Conservation (phyloP, 2,113 vertebrate species). For the Dissostichus mawsoni region DNA sequence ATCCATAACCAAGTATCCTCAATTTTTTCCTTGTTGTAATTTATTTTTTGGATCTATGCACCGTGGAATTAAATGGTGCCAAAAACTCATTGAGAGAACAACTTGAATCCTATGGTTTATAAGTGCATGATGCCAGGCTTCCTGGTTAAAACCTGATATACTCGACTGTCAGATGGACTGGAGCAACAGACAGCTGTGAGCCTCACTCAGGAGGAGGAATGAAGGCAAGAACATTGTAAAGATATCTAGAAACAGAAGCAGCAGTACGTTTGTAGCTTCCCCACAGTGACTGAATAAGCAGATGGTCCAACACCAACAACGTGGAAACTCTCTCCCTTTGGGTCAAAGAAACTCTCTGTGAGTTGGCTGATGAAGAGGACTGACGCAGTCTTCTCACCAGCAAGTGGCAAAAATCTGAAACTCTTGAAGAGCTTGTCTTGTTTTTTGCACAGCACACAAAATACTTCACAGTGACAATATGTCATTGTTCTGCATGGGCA, state of each 20-base stretch:
- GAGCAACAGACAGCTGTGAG: constrained; percentile 1
- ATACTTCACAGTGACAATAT: neutral
- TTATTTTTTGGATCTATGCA: neutral
- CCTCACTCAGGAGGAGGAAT: neutral
- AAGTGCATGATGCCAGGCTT: neutral
- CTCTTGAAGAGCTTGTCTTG: constrained; percentile 8
- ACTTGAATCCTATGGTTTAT: constrained; percentile 15
- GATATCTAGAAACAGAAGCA: constrained; percentile 9
- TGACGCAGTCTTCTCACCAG: constrained; percentile 5
- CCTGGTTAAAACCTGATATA: constrained; percentile 14
- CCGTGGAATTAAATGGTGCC: neutral
- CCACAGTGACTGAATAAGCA: neutral
- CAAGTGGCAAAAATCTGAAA: constrained; percentile 9
- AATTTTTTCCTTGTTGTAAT: neutral
- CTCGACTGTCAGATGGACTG: neutral
- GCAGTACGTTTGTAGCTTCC: constrained; percentile 9
- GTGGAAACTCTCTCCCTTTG: constrained; percentile 8
- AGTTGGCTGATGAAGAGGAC: constrained; percentile 13
- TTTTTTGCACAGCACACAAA: constrained; percentile 7
- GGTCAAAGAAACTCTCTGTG: constrained; percentile 23
- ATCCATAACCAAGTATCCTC: too few relatives aligned
- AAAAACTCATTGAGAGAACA: constrained; percentile 9
- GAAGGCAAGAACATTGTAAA: neutral
- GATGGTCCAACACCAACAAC: constrained; percentile 27
- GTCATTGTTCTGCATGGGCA: neutral